A percentile compares a stretch with the other conserved stretches of the same genome.
These are phyloP conservation scores for Cyaniris semiargus DNA, from an alignment of 2,888 invertebrate species.

Conservation along the genomic window DNA sequence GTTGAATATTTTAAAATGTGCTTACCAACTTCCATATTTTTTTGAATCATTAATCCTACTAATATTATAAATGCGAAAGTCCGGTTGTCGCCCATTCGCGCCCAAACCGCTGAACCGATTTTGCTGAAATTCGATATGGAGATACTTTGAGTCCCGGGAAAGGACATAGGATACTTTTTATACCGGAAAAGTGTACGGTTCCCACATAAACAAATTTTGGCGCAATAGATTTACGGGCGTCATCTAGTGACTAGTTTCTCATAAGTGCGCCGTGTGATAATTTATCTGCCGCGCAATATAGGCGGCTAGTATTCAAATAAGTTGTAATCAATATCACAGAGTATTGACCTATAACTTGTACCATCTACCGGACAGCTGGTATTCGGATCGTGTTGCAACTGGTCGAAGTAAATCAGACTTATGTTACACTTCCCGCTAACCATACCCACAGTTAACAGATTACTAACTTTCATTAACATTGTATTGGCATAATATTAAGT, in stretches of 20 bases:
- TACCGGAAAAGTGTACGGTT: no score
- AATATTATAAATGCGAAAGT: no score
- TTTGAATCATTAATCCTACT: no score
- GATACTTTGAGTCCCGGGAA: no score
- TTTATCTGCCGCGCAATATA: neutral
- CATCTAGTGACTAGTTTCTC: neutral
- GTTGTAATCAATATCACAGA: neutral
- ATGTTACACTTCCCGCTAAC: neutral
- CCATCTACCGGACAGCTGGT: neutral
- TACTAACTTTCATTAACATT: neutral
- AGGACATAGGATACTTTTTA: no score
- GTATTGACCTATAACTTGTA: slow-evolving; percentile 4
- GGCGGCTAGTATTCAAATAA: neutral
- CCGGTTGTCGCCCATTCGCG: no score
- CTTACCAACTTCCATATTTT: no score
- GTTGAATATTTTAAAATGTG: no score
- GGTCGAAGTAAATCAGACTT: slow-evolving; percentile 7
- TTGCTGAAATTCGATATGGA: no score
- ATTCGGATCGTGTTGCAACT: neutral
- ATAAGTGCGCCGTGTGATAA: neutral
- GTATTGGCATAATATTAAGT: neutral
- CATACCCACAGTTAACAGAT: neutral
- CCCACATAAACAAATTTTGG: no score
- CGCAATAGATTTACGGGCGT: no score
- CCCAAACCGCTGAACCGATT: no score